phyloP scores from a whole-genome alignment of 1,140 invertebrate genomes.

The Trachelipus rathkii region DNA sequence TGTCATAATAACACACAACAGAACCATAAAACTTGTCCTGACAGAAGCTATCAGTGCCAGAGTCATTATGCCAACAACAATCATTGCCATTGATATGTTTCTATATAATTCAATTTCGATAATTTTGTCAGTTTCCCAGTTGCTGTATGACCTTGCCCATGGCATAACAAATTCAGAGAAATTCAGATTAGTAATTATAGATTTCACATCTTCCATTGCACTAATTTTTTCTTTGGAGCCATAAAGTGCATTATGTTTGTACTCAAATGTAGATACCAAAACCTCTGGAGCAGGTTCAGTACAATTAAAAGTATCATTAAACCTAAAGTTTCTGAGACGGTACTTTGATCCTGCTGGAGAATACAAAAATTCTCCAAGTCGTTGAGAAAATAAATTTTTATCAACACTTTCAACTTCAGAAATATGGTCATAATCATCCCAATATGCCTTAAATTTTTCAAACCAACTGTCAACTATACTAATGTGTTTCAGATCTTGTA shows the following conservation, averaged over 20 bases:
- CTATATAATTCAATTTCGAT: constrained; percentile 70
- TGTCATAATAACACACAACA: constrained; percentile 70
- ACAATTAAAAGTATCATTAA: constrained; percentile 59
- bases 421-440: constrained; percentile 31
- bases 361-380: constrained; percentile 58
- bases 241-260: constrained; percentile 43
- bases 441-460: constrained; percentile 49
- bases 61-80: constrained; percentile 77
- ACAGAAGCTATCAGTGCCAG: constrained; percentile 73
- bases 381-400: constrained; percentile 30
- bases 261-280: constrained; percentile 33
- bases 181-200: constrained; percentile 56
- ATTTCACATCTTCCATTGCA: constrained; percentile 64
- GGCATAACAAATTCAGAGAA: constrained; percentile 60
- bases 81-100: constrained; percentile 70
- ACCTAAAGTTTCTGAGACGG: constrained; percentile 62
- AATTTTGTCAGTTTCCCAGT: constrained; percentile 73
- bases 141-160: constrained; percentile 64
- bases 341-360: constrained; percentile 64
- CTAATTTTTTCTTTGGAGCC: constrained; percentile 64
- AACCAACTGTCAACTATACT: constrained; percentile 51
- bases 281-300: constrained; percentile 49
- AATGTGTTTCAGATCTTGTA: constrained; percentile 28
- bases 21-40: constrained; percentile 65
- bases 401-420: constrained; percentile 18